Conservation (phyloP, 2,888 invertebrate species). For the Branchinecta sandiegonensis region DNA sequence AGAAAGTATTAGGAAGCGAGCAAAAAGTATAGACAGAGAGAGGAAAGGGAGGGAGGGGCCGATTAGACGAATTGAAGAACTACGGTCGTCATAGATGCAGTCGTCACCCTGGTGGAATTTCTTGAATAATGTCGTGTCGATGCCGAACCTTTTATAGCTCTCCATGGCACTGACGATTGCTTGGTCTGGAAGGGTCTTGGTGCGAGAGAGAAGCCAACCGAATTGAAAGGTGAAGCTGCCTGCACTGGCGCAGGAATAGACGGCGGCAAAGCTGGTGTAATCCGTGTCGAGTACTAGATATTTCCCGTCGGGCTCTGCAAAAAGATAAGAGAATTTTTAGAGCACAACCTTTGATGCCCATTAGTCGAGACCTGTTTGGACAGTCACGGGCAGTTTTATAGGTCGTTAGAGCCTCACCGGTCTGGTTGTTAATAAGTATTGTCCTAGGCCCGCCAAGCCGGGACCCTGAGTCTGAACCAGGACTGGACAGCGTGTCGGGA, state of each 20-base stretch:
- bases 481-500: no score
- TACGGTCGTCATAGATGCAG: conserved; percentile 16
- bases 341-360: no score
- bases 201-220: conserved; percentile 26
- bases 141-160: not conserved
- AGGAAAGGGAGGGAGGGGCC: no score
- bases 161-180: conserved; percentile 8
- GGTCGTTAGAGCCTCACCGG: no score
- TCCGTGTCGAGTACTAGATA: conserved; percentile 29
- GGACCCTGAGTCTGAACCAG: no score
- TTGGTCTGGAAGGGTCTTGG: conserved; percentile 18
- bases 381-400: no score
- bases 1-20: no score
- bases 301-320: conserved; percentile 24
- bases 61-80: no score
- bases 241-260: conserved; percentile 27
- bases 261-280: conserved; percentile 27
- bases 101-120: conserved; percentile 18
- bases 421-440: no score
- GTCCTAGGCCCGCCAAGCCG: no score
- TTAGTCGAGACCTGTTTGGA: no score
- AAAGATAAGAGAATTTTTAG: not conserved
- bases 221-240: conserved; percentile 23
- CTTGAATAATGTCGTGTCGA: conserved; percentile 20
- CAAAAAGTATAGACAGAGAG: no score